Conservation (phyloP, 2,888 invertebrate species). For the Drosophila mulleri region DNA sequence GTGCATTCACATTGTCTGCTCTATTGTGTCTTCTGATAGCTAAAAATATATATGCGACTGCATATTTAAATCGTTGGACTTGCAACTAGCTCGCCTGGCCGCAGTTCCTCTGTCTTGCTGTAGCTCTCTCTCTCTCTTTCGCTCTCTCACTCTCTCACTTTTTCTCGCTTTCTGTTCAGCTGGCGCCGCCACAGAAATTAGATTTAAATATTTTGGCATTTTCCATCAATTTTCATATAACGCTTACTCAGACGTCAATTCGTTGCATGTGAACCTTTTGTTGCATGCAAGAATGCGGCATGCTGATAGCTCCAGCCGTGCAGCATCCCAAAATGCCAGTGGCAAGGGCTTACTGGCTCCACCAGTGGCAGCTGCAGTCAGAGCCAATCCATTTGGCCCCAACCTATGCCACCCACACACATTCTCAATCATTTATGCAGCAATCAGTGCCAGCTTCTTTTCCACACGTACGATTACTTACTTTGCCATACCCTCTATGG, state of each 20-base stretch:
- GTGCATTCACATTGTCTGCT: constrained; percentile 49
- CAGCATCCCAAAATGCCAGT: constrained; percentile 24
- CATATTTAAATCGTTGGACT: constrained; percentile 66
- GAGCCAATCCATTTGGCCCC: constrained; percentile 12
- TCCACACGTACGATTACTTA: constrained; percentile 74
- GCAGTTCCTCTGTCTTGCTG: neutral
- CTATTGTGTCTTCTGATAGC: constrained; percentile 55
- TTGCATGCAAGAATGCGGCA: constrained; percentile 60
- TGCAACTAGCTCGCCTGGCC: constrained; percentile 12
- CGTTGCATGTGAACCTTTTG: constrained; percentile 49
- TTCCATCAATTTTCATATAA: constrained; percentile 76
- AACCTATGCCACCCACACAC: constrained; percentile 22
- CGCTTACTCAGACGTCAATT: constrained; percentile 28
- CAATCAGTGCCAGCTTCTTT: constrained; percentile 70
- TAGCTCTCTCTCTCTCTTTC: neutral
- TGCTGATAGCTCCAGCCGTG: constrained; percentile 50
- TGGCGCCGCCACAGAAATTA: constrained; percentile 54
- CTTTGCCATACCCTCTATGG: constrained; percentile 25
- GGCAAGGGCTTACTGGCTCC: constrained; percentile 45
- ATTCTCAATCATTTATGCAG: constrained; percentile 75
- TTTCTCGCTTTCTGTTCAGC: neutral
- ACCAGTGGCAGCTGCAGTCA: constrained; percentile 6
- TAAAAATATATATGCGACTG: constrained; percentile 69
- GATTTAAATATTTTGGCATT: constrained; percentile 80
- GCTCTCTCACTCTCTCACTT: neutral